Evolutionary conservation across 2,888 invertebrate species (phyloP).

Genomic region (Camponotus fellah): DNA sequence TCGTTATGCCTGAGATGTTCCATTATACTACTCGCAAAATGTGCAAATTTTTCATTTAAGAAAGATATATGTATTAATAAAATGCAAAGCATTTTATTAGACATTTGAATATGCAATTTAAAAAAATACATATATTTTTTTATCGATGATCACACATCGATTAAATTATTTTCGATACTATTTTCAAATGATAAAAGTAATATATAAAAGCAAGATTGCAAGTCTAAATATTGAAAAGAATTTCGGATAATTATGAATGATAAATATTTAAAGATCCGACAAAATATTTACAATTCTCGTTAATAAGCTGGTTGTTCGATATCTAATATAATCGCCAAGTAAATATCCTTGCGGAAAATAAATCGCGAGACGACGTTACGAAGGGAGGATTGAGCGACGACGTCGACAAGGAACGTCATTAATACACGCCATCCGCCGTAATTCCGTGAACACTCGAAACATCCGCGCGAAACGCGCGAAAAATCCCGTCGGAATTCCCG

Average conservation of each 20-base stretch:
- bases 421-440: slow-evolving; percentile 16
- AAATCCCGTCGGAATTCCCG: slow-evolving; percentile 51
- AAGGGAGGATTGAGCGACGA: background rate
- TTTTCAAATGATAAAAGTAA: background rate
- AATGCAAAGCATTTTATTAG: background rate
- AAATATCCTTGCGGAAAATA: slow-evolving; percentile 24
- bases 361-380: background rate
- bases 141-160: background rate
- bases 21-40: slow-evolving; percentile 9
- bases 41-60: background rate
- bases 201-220: background rate
- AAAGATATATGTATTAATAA: background rate
- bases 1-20: slow-evolving; percentile 1
- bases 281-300: background rate
- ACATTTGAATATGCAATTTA: background rate
- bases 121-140: no score
- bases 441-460: slow-evolving; percentile 22
- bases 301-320: background rate
- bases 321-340: slow-evolving; percentile 14
- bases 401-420: slow-evolving; percentile 18
- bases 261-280: background rate
- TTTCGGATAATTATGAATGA: background rate
- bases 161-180: background rate
- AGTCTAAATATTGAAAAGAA: background rate
- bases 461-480: slow-evolving; percentile 44